phyloP scores from a whole-genome alignment of 2,888 invertebrate genomes.

The Nezara viridula region DNA sequence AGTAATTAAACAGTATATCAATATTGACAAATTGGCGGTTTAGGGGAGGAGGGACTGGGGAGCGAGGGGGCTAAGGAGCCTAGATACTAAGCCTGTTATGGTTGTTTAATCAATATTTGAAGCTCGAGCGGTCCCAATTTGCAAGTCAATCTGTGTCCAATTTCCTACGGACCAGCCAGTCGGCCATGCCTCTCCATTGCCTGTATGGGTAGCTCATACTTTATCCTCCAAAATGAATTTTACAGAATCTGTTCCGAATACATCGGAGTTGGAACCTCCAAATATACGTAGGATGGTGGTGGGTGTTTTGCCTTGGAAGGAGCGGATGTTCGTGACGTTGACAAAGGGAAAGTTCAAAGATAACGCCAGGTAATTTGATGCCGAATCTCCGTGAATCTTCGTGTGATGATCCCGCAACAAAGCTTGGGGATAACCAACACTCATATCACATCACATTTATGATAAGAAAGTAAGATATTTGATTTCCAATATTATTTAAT shows the following conservation, averaged over 20 bases:
- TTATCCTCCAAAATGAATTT: neutral
- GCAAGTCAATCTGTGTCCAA: slow-evolving; percentile 62
- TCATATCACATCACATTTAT: no score
- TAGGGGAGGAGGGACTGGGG: neutral
- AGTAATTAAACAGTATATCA: neutral
- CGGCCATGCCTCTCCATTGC: slow-evolving; percentile 23
- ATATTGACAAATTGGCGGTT: slow-evolving; percentile 2
- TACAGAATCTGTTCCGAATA: neutral
- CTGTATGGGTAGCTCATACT: neutral
- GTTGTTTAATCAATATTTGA: slow-evolving; percentile 55
- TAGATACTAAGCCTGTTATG: slow-evolving; percentile 47
- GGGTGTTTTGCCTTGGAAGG: neutral
- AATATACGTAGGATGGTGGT: no score
- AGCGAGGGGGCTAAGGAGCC: neutral
- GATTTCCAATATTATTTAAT: no score
- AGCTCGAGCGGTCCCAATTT: slow-evolving; percentile 58
- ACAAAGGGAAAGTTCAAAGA: neutral
- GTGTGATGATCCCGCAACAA: no score
- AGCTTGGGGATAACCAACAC: no score
- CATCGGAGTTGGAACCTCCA: neutral
- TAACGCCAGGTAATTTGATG: neutral
- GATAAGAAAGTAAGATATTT: no score
- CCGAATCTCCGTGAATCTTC: neutral
- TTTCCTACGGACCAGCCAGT: slow-evolving; percentile 55
- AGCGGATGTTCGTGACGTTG: neutral